phyloP scores from a whole-genome alignment of 2,888 invertebrate species.

The Drepana falcataria region DNA sequence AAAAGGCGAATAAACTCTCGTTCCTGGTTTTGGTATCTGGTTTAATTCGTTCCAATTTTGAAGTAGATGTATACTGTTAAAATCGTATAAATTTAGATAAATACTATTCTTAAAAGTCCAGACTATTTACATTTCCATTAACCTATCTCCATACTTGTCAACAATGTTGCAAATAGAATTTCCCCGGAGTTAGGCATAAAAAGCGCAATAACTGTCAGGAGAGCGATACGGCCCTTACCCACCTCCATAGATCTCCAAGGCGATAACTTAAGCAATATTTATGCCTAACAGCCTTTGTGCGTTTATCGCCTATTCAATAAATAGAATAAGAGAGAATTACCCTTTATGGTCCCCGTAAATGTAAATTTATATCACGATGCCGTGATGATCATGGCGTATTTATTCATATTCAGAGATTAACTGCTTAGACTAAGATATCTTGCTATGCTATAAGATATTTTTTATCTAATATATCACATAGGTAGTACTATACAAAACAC shows the following conservation, averaged over 20 bases:
- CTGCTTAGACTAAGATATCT: no score
- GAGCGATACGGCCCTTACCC: conserved; percentile 44
- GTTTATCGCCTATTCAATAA: conserved; percentile 53
- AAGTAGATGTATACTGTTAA: no score
- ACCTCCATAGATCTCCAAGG: conserved; percentile 44
- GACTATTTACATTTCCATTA: background rate
- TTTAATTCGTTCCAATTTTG: no score
- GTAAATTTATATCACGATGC: background rate
- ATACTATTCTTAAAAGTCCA: background rate
- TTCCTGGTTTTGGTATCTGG: no score
- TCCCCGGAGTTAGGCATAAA: conserved; percentile 55
- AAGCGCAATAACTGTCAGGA: conserved; percentile 61
- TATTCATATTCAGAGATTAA: background rate
- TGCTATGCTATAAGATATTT: no score
- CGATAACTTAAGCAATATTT: conserved; percentile 58
- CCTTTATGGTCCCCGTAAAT: conserved; percentile 16
- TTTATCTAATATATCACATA: no score
- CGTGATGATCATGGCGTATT: background rate
- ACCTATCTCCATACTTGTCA: conserved; percentile 34
- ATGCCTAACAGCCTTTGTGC: conserved; percentile 47
- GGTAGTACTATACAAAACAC: no score
- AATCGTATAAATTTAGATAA: no score
- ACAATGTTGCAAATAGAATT: conserved; percentile 57
- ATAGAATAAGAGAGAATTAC: conserved; percentile 32
- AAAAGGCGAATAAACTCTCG: no score